A percentile compares a stretch with the other conserved stretches of the same genome.
These are phyloP conservation scores for Strix aluco DNA, from an alignment of 2,113 vertebrate genomes.

Conservation along the genomic window DNA sequence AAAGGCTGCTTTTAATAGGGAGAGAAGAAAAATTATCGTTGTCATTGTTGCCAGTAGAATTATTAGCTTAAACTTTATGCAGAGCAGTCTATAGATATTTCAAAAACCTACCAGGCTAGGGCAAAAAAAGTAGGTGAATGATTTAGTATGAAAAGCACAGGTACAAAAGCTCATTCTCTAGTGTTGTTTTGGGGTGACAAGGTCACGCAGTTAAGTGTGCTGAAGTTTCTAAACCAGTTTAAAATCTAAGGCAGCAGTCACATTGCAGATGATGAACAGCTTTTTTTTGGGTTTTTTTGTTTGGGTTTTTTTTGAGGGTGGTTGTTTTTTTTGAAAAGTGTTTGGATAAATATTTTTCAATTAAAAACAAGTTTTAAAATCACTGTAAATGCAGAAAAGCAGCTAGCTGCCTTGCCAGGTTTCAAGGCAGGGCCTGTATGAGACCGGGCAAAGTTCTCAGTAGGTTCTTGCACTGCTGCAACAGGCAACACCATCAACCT, in stretches of 20 bases:
- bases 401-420: not conserved
- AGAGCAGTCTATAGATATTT: not conserved
- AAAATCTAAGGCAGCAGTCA: not conserved
- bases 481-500: not conserved
- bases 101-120: not conserved
- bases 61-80: slow-evolving; percentile 8
- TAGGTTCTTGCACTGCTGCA: not conserved
- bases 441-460: not conserved
- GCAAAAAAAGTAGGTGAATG: not conserved
- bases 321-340: not conserved
- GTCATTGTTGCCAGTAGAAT: not conserved
- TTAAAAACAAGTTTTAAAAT: not conserved
- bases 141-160: not conserved
- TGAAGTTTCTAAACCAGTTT: not conserved
- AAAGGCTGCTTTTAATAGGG: not conserved
- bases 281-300: not conserved
- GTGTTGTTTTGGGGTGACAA: not conserved
- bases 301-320: not conserved
- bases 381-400: not conserved
- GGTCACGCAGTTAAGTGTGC: not conserved
- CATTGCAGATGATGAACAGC: not conserved
- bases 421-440: not conserved
- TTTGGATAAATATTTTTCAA: not conserved
- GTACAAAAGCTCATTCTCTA: not conserved
- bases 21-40: not conserved